Conservation (phyloP, 2,797 vertebrate species). For the Lepus townsendii region DNA sequence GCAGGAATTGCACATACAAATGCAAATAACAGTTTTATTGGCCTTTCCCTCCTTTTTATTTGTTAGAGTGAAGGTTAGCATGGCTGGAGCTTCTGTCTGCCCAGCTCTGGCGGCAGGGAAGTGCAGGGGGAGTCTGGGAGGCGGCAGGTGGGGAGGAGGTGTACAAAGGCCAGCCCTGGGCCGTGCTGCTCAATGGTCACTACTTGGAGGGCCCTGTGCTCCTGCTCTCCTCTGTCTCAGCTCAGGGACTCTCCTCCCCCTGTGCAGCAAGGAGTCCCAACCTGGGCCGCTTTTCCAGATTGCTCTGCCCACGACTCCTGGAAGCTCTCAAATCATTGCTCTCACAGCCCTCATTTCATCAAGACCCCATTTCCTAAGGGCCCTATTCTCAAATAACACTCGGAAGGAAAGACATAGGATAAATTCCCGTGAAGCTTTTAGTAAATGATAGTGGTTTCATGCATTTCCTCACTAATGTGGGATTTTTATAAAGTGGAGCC, state of each 20-base stretch:
- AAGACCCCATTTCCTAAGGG: background rate
- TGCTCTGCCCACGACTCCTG: background rate
- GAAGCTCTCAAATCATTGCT: background rate
- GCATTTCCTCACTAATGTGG: background rate
- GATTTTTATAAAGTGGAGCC: conserved; percentile 21
- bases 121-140: background rate
- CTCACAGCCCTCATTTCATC: background rate
- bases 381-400: background rate
- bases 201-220: background rate
- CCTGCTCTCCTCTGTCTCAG: background rate
- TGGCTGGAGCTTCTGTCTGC: background rate
- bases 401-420: conserved; percentile 3
- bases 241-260: background rate
- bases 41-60: background rate
- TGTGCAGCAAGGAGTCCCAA: background rate
- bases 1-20: background rate
- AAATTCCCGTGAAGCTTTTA: background rate
- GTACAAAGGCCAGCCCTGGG: background rate
- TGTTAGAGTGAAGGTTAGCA: background rate
- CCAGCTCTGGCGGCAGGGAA: background rate
- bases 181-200: fast-evolving
- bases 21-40: conserved; percentile 22
- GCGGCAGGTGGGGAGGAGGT: too few relatives aligned
- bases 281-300: background rate
- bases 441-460: background rate